A percentile compares a stretch with the other conserved stretches of the same genome.
Conservation (phyloP, 2,113 vertebrate genomes). For the Collichthys lucidus region DNA sequence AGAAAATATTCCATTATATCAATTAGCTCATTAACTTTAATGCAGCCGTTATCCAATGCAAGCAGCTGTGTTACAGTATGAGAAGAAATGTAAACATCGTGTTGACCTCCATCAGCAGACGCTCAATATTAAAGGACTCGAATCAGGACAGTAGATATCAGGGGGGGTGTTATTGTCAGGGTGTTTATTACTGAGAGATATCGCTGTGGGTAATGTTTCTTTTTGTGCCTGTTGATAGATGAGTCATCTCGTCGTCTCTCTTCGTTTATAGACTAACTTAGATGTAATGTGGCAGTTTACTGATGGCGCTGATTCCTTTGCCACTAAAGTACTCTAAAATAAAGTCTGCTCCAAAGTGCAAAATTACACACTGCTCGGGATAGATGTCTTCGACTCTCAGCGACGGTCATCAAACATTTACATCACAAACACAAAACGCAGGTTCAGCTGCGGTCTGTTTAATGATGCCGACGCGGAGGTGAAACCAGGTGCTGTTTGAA, state of each 20-base stretch:
- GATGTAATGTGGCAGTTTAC: not conserved
- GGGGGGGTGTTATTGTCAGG: not conserved
- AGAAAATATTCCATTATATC: not conserved
- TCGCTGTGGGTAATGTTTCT: slow-evolving; percentile 3
- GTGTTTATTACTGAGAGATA: slow-evolving; percentile 12
- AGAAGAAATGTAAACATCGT: slow-evolving; percentile 13
- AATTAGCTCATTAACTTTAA: slow-evolving; percentile 14
- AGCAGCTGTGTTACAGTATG: not conserved
- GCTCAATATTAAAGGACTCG: not conserved
- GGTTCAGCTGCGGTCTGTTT: not conserved
- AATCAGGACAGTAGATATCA: slow-evolving; percentile 6
- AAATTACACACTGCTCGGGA: not conserved
- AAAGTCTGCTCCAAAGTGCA: not conserved
- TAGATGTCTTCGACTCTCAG: not conserved
- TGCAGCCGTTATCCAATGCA: not conserved
- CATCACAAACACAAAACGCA: not conserved
- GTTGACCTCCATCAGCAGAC: not conserved
- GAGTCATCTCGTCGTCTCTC: not conserved
- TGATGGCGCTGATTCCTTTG: not conserved
- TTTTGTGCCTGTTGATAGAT: not conserved
- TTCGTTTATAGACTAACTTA: not conserved
- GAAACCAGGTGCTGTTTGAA: slow-evolving; percentile 4
- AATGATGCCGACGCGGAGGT: not conserved
- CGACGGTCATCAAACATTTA: not conserved
- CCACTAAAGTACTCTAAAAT: not conserved